Base-by-base conservation (phyloP, 2,888 invertebrate species). In the Erpobdella octoculata region DNA sequence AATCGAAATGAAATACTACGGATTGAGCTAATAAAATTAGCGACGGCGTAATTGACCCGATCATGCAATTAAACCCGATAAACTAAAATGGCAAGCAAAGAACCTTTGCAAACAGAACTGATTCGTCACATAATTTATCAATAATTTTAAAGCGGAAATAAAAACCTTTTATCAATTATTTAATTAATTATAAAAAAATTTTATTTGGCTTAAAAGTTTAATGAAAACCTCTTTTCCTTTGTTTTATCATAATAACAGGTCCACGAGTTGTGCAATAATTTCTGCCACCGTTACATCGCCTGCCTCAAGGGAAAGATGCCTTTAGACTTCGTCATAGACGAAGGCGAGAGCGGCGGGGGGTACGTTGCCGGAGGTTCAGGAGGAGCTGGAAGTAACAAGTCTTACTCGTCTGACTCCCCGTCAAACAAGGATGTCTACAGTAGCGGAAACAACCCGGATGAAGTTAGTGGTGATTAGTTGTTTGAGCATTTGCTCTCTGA, bases 261-360 rank as follows among this genome's bases (percentile, higher is more conserved):
- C 83, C 98, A 98, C 88, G 97, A 98, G 88, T 88, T 98, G 85
- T 98, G 98, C 88, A 98, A 99, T 89, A 98, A 98, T 87, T 98
- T 99, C 90, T 98, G 98, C 88, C 95, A 96, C 87, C 93, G 97
- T 86, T 98, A 98, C 89, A 98, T 99, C 87, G 95, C 94, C 88
- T 97, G 97, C 88, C 88, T 99, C 85, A 98, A 98, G 88, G 97
- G 97, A 86, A 98, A 98, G 88, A 97, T 98, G 97, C 98, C 97
- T 83, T 95, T 98, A 86, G 98, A 98, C 88, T 89, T 99, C 86
- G 97, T 97, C 86, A 96, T 97, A 87, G 98, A 98, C 88, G 98
- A 98, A 87, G 89, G 95, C 37, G 81, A 77, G 58, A 62, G 35
- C 31, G 33, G 33, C 8, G 62, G 62, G 2, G 28, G 33, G 31